These are phyloP conservation scores for Zhuqinia jingwanae DNA, from an alignment of 2,888 invertebrate genomes.

Conservation along the genomic window DNA sequence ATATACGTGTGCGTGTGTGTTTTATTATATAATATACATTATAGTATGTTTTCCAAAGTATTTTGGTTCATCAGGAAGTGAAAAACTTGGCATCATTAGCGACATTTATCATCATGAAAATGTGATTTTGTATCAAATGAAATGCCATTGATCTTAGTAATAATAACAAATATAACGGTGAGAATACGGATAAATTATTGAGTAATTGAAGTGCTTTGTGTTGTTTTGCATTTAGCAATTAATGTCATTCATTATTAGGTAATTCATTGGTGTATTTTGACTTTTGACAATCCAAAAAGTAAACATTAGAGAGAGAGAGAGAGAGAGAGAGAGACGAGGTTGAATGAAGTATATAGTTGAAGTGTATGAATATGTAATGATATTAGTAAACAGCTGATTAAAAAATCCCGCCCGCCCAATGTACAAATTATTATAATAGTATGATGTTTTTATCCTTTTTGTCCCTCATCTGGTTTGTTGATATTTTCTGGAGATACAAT, in stretches of 20 bases:
- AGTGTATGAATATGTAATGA: slow-evolving; percentile 36
- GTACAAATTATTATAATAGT: slow-evolving; percentile 22
- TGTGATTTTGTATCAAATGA: slow-evolving; percentile 29
- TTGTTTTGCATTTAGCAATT: neutral
- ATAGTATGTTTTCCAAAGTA: too few relatives aligned
- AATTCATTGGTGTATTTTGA: too few relatives aligned
- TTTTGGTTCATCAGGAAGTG: slow-evolving; percentile 24
- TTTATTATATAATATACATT: too few relatives aligned
- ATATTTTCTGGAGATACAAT: neutral
- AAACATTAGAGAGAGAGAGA: neutral
- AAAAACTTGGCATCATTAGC: neutral
- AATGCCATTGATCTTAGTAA: slow-evolving; percentile 48
- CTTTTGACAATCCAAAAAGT: slow-evolving; percentile 53
- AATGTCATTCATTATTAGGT: too few relatives aligned
- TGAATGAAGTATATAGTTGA: neutral
- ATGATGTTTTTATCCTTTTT: slow-evolving; percentile 19
- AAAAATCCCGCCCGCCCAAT: slow-evolving; percentile 42
- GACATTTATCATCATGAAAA: slow-evolving; percentile 42
- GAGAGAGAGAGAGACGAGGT: too few relatives aligned
- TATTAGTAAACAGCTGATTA: slow-evolving; percentile 63
- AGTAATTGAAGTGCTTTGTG: neutral
- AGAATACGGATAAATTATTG: neutral
- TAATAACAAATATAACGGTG: slow-evolving; percentile 26
- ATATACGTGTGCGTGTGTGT: too few relatives aligned
- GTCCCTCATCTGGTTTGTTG: neutral